Conservation (phyloP, 2,888 invertebrate genomes). For the Plagodis dolabraria region DNA sequence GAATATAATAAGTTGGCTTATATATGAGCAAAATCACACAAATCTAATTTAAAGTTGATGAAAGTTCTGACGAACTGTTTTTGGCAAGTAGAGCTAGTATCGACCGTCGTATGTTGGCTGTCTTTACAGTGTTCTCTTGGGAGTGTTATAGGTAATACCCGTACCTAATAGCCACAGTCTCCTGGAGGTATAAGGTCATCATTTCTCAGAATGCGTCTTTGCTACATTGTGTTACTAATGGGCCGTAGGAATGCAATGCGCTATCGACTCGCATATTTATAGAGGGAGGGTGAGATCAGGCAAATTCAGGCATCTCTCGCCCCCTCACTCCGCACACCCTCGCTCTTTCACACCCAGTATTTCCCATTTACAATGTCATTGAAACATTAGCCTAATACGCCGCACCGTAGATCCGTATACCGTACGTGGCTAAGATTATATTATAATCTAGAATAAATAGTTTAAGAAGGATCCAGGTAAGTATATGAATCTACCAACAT, state of each 20-base stretch:
- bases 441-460: no score
- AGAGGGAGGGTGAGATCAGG: slow-evolving; percentile 54
- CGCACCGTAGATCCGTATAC: background rate
- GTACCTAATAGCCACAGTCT: no score
- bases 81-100: slow-evolving; percentile 15
- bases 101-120: slow-evolving; percentile 7
- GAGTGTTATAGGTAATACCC: no score
- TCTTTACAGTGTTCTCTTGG: background rate
- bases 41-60: slow-evolving; percentile 14
- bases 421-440: slow-evolving; percentile 1
- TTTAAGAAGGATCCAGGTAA: no score
- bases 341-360: slow-evolving; percentile 32
- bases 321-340: slow-evolving; percentile 18
- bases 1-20: no score
- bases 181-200: background rate
- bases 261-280: slow-evolving; percentile 68
- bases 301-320: slow-evolving; percentile 29
- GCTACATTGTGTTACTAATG: slow-evolving; percentile 12
- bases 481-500: no score
- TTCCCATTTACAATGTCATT: slow-evolving; percentile 37
- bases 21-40: background rate
- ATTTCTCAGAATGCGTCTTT: slow-evolving; percentile 6
- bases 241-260: slow-evolving; percentile 56
- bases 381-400: slow-evolving; percentile 38
- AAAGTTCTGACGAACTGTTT: slow-evolving; percentile 6